A percentile compares a stretch with the other conserved stretches of the same genome.
Evolutionary conservation across 2,113 vertebrate species (phyloP).

Genomic region (Brienomyrus brachyistius): DNA sequence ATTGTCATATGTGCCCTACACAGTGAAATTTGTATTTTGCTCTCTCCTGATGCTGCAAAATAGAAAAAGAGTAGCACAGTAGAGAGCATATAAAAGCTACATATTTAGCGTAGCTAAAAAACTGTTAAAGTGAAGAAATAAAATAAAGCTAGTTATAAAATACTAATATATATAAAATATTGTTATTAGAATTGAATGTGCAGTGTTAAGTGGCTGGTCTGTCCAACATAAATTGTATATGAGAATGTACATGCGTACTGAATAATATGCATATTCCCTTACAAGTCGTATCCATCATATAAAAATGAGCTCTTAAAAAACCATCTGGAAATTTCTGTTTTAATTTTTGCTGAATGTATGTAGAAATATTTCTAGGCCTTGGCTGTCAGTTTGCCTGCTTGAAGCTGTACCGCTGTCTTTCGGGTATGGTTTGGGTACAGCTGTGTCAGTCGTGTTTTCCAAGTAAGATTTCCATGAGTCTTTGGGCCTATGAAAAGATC

Average conservation of each 20-base stretch:
- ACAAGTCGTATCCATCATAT: neutral
- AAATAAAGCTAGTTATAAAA: neutral
- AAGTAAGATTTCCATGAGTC: neutral
- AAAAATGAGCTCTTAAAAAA: neutral
- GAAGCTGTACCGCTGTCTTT: neutral
- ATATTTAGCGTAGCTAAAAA: neutral
- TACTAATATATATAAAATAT: neutral
- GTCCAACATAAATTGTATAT: neutral
- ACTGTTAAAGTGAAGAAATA: neutral
- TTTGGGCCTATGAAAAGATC: neutral
- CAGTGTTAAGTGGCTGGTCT: neutral
- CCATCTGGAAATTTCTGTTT: neutral
- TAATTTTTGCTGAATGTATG: neutral
- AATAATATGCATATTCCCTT: neutral
- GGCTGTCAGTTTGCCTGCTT: neutral
- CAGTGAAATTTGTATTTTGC: neutral
- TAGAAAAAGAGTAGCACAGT: neutral
- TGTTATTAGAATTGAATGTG: neutral
- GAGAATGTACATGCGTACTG: neutral
- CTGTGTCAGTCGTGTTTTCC: neutral
- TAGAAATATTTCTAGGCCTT: neutral
- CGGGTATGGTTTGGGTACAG: too few relatives aligned
- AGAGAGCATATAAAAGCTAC: neutral
- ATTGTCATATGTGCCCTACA: neutral
- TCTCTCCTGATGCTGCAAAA: neutral